phyloP scores from a whole-genome alignment of 1,140 invertebrate genomes.

The Leptoteleia sp. region DNA sequence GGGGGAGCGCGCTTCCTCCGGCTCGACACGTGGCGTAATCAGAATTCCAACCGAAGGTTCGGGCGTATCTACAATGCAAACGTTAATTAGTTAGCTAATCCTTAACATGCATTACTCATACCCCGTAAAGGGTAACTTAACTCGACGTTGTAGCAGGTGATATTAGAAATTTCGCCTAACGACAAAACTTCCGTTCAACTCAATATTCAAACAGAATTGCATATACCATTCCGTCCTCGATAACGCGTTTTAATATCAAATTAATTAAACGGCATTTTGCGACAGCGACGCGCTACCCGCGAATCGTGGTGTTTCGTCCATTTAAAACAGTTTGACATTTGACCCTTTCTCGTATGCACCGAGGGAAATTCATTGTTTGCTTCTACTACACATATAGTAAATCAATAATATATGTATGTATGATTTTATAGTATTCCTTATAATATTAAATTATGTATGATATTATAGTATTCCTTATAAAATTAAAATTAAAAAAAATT shows the following conservation, averaged over 20 bases:
- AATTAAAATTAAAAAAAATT: too few relatives aligned
- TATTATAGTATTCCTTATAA: too few relatives aligned
- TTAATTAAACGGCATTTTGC: conserved; percentile 30
- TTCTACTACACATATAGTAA: too few relatives aligned
- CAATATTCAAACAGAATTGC: conserved; percentile 48
- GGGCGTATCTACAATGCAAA: conserved; percentile 63
- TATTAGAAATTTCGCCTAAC: conserved; percentile 63
- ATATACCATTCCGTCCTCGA: conserved; percentile 31
- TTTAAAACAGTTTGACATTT: too few relatives aligned
- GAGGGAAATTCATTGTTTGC: too few relatives aligned
- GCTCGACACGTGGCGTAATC: conserved; percentile 52
- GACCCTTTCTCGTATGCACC: too few relatives aligned
- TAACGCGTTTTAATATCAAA: conserved; percentile 29
- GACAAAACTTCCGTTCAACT: conserved; percentile 61
- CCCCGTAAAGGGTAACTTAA: conserved; percentile 62
- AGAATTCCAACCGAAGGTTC: conserved; percentile 58
- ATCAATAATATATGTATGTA: too few relatives aligned
- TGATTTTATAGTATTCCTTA: too few relatives aligned
- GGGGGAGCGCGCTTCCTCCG: conserved; percentile 27
- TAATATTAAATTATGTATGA: too few relatives aligned
- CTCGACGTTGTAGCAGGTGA: conserved; percentile 59
- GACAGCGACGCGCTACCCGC: too few relatives aligned
- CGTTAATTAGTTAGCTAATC: conserved; percentile 67
- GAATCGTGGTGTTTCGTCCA: too few relatives aligned
- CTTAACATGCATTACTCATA: conserved; percentile 67